Evolutionary conservation across 2,888 invertebrate species (phyloP).

Genomic region (Mellilla xanthometata): DNA sequence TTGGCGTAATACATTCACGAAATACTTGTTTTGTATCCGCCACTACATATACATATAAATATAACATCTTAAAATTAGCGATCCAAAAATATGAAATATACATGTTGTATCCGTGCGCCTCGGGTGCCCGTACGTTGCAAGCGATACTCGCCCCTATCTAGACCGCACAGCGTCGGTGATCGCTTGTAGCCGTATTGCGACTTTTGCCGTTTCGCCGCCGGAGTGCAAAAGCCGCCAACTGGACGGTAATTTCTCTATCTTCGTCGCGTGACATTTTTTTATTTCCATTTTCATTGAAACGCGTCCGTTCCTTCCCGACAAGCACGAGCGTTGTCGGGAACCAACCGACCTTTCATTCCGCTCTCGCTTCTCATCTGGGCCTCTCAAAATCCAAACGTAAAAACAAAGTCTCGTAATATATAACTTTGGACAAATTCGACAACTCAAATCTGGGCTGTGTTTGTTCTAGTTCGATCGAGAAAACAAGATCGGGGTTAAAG

Average conservation of each 20-base stretch:
- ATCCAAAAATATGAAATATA: slow-evolving; percentile 83
- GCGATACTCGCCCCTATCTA: slow-evolving; percentile 48
- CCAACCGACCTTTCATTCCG: slow-evolving; percentile 37
- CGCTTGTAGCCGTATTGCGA: slow-evolving; percentile 56
- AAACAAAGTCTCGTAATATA: slow-evolving; percentile 35
- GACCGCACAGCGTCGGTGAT: slow-evolving; percentile 36
- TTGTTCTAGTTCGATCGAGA: slow-evolving; percentile 21
- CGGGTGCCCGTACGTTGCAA: slow-evolving; percentile 59
- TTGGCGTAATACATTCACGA: slow-evolving; percentile 79
- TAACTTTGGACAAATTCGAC: slow-evolving; percentile 21
- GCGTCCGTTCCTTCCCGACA: slow-evolving; percentile 14
- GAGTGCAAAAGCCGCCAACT: slow-evolving; percentile 77
- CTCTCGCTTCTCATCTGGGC: slow-evolving; percentile 60
- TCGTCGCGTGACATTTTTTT: slow-evolving; percentile 66
- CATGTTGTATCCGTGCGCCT: slow-evolving; percentile 77
- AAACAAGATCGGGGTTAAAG: slow-evolving; percentile 34
- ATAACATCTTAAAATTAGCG: slow-evolving; percentile 83
- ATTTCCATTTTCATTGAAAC: slow-evolving; percentile 26
- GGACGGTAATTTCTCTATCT: slow-evolving; percentile 78
- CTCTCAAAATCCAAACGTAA: slow-evolving; percentile 53
- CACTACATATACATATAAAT: slow-evolving; percentile 82
- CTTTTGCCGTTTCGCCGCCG: slow-evolving; percentile 64
- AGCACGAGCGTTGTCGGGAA: slow-evolving; percentile 5
- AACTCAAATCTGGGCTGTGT: slow-evolving; percentile 20
- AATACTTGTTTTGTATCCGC: slow-evolving; percentile 79